Percentiles rank a stretch among this genome's conserved stretches.
Evolutionary conservation across 2,888 invertebrate genomes (phyloP).

Genomic region (Masnerella sp.): DNA sequence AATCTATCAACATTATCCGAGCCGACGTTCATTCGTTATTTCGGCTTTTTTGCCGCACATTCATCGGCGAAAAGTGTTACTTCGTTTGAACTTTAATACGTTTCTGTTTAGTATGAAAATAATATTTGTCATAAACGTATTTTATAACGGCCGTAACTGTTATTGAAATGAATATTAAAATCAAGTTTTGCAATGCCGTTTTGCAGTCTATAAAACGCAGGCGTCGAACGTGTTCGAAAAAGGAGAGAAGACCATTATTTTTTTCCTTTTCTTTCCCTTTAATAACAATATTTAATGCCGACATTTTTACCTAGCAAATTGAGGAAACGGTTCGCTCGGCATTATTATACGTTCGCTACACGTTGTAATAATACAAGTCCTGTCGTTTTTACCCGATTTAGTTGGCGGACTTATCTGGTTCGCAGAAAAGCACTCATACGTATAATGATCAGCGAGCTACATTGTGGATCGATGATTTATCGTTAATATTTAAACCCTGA

Average conservation of each 20-base stretch:
- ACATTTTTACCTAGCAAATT: not conserved
- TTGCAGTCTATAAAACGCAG: not conserved
- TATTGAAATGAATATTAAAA: slow-evolving; percentile 6
- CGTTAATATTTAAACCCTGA: not conserved
- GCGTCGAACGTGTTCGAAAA: not conserved
- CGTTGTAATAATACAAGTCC: not conserved
- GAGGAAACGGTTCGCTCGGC: not conserved
- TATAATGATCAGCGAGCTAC: not conserved
- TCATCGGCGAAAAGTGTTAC: not conserved
- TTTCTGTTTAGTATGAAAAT: slow-evolving; percentile 24
- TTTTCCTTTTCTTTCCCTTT: not conserved
- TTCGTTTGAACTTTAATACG: slow-evolving; percentile 7
- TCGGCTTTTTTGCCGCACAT: not conserved
- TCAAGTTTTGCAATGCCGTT: not conserved
- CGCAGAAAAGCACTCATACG: no score
- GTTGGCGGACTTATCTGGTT: no score
- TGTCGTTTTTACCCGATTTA: not conserved
- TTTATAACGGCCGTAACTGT: slow-evolving; percentile 7
- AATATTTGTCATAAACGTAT: slow-evolving; percentile 26
- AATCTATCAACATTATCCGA: slow-evolving; percentile 28
- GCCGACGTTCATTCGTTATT: not conserved
- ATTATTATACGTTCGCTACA: not conserved
- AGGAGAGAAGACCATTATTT: not conserved
- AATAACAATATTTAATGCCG: not conserved
- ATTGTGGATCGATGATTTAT: not conserved